A percentile compares a stretch with the other conserved stretches of the same genome.
These are phyloP conservation scores for Dipodomys merriami DNA, from an alignment of 2,113 vertebrate species.

Conservation along the genomic window DNA sequence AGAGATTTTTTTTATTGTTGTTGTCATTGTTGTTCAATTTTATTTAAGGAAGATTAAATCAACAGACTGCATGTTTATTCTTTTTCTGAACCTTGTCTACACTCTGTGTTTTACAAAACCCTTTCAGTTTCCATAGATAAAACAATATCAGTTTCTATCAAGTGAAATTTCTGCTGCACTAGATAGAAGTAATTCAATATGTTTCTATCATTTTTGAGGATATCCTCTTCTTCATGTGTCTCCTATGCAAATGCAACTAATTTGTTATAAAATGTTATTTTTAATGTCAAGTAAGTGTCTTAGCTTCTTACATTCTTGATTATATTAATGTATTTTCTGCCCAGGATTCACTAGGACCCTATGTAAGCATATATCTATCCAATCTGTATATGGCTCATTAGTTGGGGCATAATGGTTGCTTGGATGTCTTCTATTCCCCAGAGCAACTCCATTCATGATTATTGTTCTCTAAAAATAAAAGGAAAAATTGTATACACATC, in stretches of 20 bases:
- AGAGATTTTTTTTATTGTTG: slow-evolving; percentile 76
- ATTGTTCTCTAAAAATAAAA: slow-evolving; percentile 47
- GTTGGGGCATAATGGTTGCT: background rate
- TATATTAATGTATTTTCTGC: background rate
- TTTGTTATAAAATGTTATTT: background rate
- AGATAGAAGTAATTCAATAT: background rate
- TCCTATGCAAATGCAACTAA: background rate
- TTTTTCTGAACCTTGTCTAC: slow-evolving; percentile 78
- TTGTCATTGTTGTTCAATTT: slow-evolving; percentile 80
- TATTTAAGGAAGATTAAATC: slow-evolving; percentile 79
- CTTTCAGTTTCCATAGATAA: background rate
- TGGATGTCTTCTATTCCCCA: background rate
- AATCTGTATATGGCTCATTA: background rate
- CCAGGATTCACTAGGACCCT: background rate
- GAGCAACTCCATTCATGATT: background rate
- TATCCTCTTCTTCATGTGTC: slow-evolving; percentile 55
- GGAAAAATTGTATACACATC: background rate
- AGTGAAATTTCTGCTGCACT: too few relatives aligned
- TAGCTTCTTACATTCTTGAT: background rate
- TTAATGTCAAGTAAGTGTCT: background rate
- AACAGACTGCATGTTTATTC: slow-evolving; percentile 77
- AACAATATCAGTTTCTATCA: too few relatives aligned
- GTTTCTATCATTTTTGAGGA: slow-evolving; percentile 36
- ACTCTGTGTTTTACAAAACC: background rate
- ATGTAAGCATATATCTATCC: background rate